Percentiles rank a stretch among this genome's conserved stretches.
Evolutionary conservation across 2,888 invertebrate genomes (phyloP).

Genomic region (Spialia ferax): DNA sequence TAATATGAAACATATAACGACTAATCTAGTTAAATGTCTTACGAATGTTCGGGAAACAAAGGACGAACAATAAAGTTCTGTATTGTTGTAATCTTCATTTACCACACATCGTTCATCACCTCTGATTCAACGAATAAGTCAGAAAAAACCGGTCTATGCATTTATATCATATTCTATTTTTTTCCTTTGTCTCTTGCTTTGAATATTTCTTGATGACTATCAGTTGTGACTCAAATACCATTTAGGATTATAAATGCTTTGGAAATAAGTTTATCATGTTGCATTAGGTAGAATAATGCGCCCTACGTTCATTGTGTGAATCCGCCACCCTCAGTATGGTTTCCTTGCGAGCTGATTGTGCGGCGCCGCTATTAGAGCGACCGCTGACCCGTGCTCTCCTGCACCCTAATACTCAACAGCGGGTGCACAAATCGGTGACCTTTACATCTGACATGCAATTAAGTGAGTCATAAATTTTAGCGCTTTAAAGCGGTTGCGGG

Average conservation of each 20-base stretch:
- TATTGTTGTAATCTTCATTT: no score
- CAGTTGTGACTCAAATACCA: slow-evolving; percentile 16
- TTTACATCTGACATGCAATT: slow-evolving; percentile 60
- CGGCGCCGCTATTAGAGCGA: slow-evolving; percentile 67
- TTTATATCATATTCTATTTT: background rate
- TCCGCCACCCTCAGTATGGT: slow-evolving; percentile 47
- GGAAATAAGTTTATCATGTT: background rate
- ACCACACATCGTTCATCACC: no score
- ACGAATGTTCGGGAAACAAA: no score
- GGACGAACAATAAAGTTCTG: no score
- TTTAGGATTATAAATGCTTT: slow-evolving; percentile 2
- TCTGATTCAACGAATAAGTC: no score
- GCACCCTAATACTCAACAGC: slow-evolving; percentile 61
- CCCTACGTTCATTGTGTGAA: slow-evolving; percentile 41
- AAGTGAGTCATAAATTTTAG: slow-evolving; percentile 41
- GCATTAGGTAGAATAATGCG: slow-evolving; percentile 14
- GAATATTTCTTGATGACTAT: slow-evolving; percentile 12
- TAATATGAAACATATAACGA: no score
- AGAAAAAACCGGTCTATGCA: no score
- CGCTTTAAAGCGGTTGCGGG: slow-evolving; percentile 41
- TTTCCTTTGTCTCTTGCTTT: slow-evolving; percentile 1
- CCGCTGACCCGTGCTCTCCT: slow-evolving; percentile 69
- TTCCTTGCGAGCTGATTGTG: slow-evolving; percentile 55
- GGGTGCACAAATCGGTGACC: slow-evolving; percentile 67
- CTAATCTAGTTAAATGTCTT: no score